These are phyloP conservation scores for Labeo rohita DNA, from an alignment of 2,113 vertebrate genomes.

Conservation along the genomic window DNA sequence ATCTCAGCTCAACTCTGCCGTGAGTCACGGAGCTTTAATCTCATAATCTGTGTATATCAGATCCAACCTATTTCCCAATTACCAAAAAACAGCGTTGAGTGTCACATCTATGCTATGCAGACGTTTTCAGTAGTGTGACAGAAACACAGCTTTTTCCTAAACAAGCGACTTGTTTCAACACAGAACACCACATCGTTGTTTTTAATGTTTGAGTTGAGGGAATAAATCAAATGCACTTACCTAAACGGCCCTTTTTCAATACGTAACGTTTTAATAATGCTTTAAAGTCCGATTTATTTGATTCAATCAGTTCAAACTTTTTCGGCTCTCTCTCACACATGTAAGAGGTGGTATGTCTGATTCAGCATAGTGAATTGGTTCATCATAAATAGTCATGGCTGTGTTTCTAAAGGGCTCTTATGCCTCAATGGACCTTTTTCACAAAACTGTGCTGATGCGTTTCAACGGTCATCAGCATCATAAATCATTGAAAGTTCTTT, in stretches of 20 bases:
- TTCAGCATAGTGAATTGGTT: too few species aligned
- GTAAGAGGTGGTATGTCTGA: too few species aligned
- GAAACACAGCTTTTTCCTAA: background rate
- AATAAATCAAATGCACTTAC: background rate
- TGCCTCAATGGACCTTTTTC: too few species aligned
- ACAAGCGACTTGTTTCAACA: background rate
- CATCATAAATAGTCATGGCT: too few species aligned
- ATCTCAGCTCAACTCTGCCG: background rate
- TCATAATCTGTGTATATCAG: background rate
- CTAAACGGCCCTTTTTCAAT: background rate
- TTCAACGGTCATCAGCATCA: too few species aligned
- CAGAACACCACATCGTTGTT: background rate
- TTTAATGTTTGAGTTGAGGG: background rate
- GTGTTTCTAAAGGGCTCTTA: too few species aligned
- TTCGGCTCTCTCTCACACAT: too few species aligned
- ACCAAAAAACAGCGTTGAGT: background rate
- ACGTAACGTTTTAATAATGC: too few species aligned
- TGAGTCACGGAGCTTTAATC: background rate
- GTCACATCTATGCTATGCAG: background rate
- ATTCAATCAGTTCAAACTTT: too few species aligned
- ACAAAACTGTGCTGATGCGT: too few species aligned
- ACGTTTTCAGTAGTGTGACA: background rate
- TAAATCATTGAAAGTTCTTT: too few species aligned
- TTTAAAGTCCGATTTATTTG: too few species aligned
- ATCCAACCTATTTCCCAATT: background rate